A percentile compares a stretch with the other conserved stretches of the same genome.
phyloP scores from a whole-genome alignment of 2,888 invertebrate genomes.

The Drosophila mettleri region DNA sequence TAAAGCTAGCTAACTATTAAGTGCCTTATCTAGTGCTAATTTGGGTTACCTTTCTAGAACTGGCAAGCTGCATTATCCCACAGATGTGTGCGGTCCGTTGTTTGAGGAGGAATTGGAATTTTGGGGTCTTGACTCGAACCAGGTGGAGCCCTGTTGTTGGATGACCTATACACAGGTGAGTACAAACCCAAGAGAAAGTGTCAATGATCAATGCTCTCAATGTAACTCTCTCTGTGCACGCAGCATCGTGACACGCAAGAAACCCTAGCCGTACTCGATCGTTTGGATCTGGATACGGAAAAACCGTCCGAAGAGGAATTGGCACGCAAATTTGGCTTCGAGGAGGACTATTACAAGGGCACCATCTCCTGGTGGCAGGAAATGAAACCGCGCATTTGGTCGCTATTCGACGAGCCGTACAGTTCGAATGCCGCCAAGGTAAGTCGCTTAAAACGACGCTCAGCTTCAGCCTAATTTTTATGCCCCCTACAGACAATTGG shows the following conservation, averaged over 20 bases:
- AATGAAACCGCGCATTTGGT: conserved; percentile 99
- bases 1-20: conserved; percentile 74
- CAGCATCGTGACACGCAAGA: conserved; percentile 99
- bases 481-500: conserved; percentile 93
- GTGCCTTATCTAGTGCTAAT: background rate
- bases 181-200: accelerated
- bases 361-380: conserved; percentile 98
- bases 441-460: conserved; percentile 30
- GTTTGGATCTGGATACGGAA: conserved; percentile 98
- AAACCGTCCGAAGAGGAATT: conserved; percentile 99
- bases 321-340: conserved; percentile 98
- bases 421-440: conserved; percentile 99
- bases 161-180: conserved; percentile 98
- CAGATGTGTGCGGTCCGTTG: conserved; percentile 99
- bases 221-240: too few relatives aligned
- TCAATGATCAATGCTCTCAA: accelerated
- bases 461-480: background rate
- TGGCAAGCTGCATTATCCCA: conserved; percentile 99
- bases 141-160: conserved; percentile 99
- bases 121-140: conserved; percentile 99
- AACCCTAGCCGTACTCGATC: conserved; percentile 98
- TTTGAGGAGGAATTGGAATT: conserved; percentile 99
- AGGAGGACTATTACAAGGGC: conserved; percentile 96
- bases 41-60: conserved; percentile 87
- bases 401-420: conserved; percentile 99